Evolutionary conservation across 2,797 vertebrate species (phyloP), one percentile per base, ranked within the genome.

Genomic region (Gobionotothen gibberifrons): DNA sequence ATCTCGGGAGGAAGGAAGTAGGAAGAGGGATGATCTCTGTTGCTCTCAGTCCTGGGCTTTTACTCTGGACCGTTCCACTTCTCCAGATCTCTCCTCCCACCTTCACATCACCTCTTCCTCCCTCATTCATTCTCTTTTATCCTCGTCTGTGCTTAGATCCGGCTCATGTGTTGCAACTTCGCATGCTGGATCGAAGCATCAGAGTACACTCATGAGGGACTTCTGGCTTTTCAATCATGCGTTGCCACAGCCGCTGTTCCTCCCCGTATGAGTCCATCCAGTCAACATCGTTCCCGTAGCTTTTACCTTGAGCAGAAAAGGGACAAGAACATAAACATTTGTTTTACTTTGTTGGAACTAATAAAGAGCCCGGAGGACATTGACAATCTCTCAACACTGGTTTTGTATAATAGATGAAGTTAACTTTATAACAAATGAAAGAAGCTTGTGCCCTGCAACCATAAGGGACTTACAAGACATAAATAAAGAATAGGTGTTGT

Each of bases 261-360:
- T 98, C 98, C 26, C 97, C 97, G 5, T 88, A 95, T 3, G 98
- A 95, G 90, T 99, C 97, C 96, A 98, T 99, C 98, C 98, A 99
- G 87, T 97, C 96, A 21, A 97, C 98, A 14, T 95, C 94, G 48
- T 96, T 97, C 53, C 96, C 97, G 32, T 97, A 96, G 90, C 97
- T 98, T 66, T 94, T 83, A 70, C 97, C 98, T 99, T 84, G 5
- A 68, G 44, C 59, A 69, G 43, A 60, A 48, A 42, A 62, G 36
- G 67, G 52, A 76, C 32, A 79, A 74, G 69, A 17, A 80, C 53
- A 47, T 9, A 21, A 62, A 52, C 39, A 82, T 68, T 74, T 58
- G 47, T 42, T 81, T 76, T 49, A 22, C 21, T 78, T 74, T 67
- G n/a, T 72, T 71, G 9, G 19, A 63, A 57, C 5, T 32, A 42